These are phyloP conservation scores for Drosophila gunungcola DNA, from an alignment of 1,140 invertebrate species.

Conservation along the genomic window DNA sequence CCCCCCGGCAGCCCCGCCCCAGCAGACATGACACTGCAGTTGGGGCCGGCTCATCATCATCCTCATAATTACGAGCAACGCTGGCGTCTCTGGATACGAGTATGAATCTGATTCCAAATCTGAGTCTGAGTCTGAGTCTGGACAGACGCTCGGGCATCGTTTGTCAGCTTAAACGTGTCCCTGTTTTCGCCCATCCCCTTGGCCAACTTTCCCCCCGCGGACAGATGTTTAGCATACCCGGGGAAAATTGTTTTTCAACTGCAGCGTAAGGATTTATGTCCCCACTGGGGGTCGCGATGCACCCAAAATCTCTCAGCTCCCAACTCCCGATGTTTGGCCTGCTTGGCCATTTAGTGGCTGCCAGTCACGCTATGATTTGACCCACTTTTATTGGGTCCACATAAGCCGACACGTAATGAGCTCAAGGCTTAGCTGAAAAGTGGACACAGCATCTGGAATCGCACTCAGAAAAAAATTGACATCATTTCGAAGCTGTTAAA, in stretches of 20 bases:
- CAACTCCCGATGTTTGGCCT: conserved; percentile 17
- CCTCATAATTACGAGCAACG: conserved; percentile 33
- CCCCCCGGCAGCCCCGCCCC: conserved; percentile 19
- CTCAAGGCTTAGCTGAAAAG: conserved; percentile 39
- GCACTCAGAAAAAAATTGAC: neutral
- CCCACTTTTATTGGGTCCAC: conserved; percentile 62
- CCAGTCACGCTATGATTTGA: conserved; percentile 67
- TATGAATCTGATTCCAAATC: conserved; percentile 49
- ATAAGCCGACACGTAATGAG: conserved; percentile 74
- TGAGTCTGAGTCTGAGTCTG: conserved; percentile 45
- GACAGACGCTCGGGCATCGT: conserved; percentile 65
- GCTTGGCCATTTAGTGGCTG: conserved; percentile 73
- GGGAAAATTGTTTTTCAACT: conserved; percentile 79
- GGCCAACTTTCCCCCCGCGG: conserved; percentile 22
- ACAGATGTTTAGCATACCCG: conserved; percentile 78
- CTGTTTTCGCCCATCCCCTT: conserved; percentile 2
- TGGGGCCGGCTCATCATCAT: conserved; percentile 47
- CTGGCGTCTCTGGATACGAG: conserved; percentile 42
- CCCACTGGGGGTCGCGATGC: conserved; percentile 24
- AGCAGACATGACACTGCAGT: conserved; percentile 49
- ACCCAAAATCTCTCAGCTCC: conserved; percentile 14
- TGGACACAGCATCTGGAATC: conserved; percentile 17
- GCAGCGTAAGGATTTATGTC: conserved; percentile 75
- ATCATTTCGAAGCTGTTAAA: neutral
- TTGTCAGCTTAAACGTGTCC: conserved; percentile 74